Evolutionary conservation across 2,113 vertebrate genomes (phyloP), one percentile per base, ranked within the genome.

Genomic region (Meles meles): DNA sequence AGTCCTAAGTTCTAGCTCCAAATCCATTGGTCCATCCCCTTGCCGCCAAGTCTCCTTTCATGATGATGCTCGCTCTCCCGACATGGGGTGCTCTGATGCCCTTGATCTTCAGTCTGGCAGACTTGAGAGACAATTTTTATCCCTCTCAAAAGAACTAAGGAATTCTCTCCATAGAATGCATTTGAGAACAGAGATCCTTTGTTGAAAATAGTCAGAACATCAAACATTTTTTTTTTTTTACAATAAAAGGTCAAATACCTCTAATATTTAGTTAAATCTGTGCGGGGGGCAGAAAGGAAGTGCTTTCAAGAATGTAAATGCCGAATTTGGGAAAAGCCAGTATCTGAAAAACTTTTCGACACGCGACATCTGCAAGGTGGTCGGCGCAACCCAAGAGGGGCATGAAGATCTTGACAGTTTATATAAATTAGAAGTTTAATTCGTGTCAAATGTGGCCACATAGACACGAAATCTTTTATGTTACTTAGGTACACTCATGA

Each of bases 141-240:
- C 55, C 85, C 59, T 87, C 83, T 96, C 74, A 91, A 93, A 98
- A 96, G 97, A 97, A 96, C 94, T 87, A 31, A 98, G 90, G 88
- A 94, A 96, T 92, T 85, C 79, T 67, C 90, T 74, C 93, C 84
- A 52, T 15, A 96, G 31, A 86, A 82, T 1, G 17, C 7, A 59
- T 94, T 87, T 96, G 95, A 97, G 97, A 97, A 96, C 96, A 98
- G 97, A 95, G 72, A 83, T 71, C 97, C 97, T 98, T 98, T 96
- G 95, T 97, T 91, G 97, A 90, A 95, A 91, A 96, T 18, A 81
- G 87, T 94, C 79, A 90, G 88, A 96, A 96, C 97, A 97, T 98
- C 97, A 98, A 97, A 97, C 69, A 90, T 61, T 29, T 71, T 31
- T 79, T 61, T 82, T 55, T 79, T 61, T 82, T 55, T 17, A 2